Evolutionary conservation across 2,113 vertebrate species (phyloP).

Genomic region (Eulemur rufifrons): DNA sequence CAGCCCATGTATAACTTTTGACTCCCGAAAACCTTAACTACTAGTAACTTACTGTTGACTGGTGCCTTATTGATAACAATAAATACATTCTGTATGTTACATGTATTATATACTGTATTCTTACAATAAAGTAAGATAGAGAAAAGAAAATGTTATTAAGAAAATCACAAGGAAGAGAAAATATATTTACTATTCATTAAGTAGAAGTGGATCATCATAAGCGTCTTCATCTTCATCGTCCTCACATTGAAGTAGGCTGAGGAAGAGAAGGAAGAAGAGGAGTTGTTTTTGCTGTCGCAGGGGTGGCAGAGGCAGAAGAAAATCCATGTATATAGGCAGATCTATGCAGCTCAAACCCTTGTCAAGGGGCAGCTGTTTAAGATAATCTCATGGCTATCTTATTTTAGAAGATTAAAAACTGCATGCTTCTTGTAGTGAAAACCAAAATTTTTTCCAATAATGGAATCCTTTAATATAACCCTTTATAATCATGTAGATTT

Average conservation of each 20-base stretch:
- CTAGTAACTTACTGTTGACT: neutral
- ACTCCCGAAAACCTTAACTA: neutral
- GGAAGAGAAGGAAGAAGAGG: neutral
- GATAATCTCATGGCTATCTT: neutral
- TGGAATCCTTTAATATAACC: neutral
- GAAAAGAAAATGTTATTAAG: neutral
- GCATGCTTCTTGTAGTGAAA: neutral
- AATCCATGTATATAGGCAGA: neutral
- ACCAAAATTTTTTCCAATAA: constrained; percentile 6
- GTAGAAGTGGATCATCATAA: neutral
- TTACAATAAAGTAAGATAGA: neutral
- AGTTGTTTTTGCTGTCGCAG: neutral
- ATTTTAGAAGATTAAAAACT: constrained; percentile 47
- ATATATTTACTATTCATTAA: neutral
- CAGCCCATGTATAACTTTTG: neutral
- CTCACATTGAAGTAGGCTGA: neutral
- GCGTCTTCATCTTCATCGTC: neutral
- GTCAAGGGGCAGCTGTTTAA: neutral
- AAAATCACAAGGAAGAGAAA: neutral
- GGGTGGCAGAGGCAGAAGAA: neutral
- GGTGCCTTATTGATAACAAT: no score
- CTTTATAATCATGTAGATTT: neutral
- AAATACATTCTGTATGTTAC: neutral
- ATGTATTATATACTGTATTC: neutral
- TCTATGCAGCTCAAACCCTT: neutral